A percentile compares a stretch with the other conserved stretches of the same genome.
phyloP scores from a whole-genome alignment of 2,113 vertebrate species.

The Pungitius pungitius region DNA sequence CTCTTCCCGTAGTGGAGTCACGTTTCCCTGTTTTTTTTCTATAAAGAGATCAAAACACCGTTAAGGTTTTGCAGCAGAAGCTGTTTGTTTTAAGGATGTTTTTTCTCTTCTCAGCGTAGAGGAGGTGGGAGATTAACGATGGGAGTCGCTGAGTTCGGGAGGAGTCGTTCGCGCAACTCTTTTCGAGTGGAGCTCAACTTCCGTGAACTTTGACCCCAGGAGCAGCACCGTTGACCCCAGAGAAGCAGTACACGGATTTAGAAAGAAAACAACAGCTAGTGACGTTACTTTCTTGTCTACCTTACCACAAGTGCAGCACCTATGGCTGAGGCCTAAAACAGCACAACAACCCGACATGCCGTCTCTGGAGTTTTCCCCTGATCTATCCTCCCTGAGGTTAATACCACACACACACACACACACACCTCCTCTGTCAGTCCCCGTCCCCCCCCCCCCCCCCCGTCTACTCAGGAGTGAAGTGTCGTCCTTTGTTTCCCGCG shows the following conservation, averaged over 20 bases:
- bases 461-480: too few relatives aligned
- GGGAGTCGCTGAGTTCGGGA: too few relatives aligned
- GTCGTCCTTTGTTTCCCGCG: not conserved
- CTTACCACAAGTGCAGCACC: not conserved
- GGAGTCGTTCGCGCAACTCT: too few relatives aligned
- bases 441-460: too few relatives aligned
- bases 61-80: not conserved
- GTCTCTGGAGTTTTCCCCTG: slow-evolving; percentile 47
- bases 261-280: not conserved
- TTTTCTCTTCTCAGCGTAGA: too few relatives aligned
- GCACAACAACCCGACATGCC: slow-evolving; percentile 33
- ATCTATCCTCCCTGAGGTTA: slow-evolving; percentile 47
- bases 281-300: not conserved
- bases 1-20: not conserved
- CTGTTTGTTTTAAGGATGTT: not conserved
- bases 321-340: slow-evolving; percentile 40
- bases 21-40: not conserved
- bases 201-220: not conserved
- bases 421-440: not conserved
- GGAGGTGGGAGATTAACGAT: too few relatives aligned
- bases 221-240: not conserved
- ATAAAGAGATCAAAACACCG: not conserved
- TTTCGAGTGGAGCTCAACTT: too few relatives aligned
- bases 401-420: slow-evolving; percentile 26
- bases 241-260: too few relatives aligned